Percentiles rank a stretch among this genome's conserved stretches.
Conservation (phyloP, 2,888 invertebrate species). For the Vesta saturnalis region DNA sequence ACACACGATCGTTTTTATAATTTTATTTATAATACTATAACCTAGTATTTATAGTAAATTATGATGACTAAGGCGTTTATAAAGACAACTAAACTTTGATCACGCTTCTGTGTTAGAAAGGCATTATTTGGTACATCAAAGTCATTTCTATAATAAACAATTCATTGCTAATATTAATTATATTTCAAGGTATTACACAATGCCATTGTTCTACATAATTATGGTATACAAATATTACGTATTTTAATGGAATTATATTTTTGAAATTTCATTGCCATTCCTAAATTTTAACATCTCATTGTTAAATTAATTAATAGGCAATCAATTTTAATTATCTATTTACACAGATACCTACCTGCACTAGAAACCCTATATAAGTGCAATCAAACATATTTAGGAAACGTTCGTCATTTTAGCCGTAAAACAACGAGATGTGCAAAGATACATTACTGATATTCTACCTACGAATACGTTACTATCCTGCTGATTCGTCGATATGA, state of each 20-base stretch:
- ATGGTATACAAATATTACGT: conserved; percentile 2
- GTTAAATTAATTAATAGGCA: no score
- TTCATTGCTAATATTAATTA: conserved; percentile 10
- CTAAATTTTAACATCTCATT: no score
- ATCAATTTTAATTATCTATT: no score
- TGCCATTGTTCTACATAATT: conserved; percentile 13
- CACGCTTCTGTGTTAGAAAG: conserved; percentile 13
- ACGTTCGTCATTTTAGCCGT: no score
- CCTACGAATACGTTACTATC: no score
- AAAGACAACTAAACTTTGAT: conserved; percentile 7
- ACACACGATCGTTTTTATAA: conserved; percentile 13
- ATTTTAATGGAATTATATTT: conserved; percentile 1
- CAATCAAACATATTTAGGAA: no score
- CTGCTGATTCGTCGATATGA: no score
- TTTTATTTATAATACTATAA: conserved; percentile 6
- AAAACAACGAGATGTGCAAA: no score
- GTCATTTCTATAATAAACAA: conserved; percentile 13
- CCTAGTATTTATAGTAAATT: conserved; percentile 9
- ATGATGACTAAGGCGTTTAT: conserved; percentile 11
- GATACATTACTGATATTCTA: no score
- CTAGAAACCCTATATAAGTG: no score
- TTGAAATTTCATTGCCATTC: not conserved
- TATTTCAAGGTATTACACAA: conserved; percentile 9
- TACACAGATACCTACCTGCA: no score
- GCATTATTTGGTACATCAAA: conserved; percentile 10